Evolutionary conservation across 2,888 invertebrate species (phyloP), one percentile per base, ranked within the genome.

Genomic region (Globia sparganii): DNA sequence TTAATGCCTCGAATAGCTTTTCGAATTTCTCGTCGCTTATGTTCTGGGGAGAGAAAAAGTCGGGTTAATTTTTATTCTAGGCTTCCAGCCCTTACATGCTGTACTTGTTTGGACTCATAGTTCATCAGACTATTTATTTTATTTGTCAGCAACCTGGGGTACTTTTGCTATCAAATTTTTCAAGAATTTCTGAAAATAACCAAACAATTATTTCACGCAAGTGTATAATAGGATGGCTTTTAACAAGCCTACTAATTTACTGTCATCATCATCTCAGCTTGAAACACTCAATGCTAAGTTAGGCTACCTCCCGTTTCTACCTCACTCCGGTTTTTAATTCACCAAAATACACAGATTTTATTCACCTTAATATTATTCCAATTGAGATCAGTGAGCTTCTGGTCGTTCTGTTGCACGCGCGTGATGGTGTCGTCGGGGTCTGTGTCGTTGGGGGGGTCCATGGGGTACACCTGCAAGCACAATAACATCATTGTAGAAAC

Each of bases 291-390:
- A 25, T 37, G 6, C 4, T 37, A 62, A 15, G 8, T n/a, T 15
- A 37, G 8, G 4, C 31, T 59, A 31, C 8, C 31, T 58, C 2
- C 18, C 8, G 0, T 8, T 31, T 31, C 31, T 59, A 0, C 31
- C 3, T 59, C 8, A 59, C 8, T 59, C 58, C 31, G 11, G 0
- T 61, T 37, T 21, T 13, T 34, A 0, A 34, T 61, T 34, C 34
- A 25, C 34, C n/a, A n/a, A n/a, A n/a, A n/a, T n/a, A n/a, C n/a
- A n/a, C n/a, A n/a, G n/a, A n/a, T n/a, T n/a, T n/a, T n/a, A n/a
- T n/a, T 25, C 37, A 75, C 99, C 98, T 99, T 99, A 97, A 99
- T 99, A 97, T 99, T 99, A 97, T 99, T 99, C 97, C 99, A 99
- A 97, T 99, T 99, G 94, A 99, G 98, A 96, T 99, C 99, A 93